Conservation (phyloP, 2,797 vertebrate genomes). For the Anguilla obscura region DNA sequence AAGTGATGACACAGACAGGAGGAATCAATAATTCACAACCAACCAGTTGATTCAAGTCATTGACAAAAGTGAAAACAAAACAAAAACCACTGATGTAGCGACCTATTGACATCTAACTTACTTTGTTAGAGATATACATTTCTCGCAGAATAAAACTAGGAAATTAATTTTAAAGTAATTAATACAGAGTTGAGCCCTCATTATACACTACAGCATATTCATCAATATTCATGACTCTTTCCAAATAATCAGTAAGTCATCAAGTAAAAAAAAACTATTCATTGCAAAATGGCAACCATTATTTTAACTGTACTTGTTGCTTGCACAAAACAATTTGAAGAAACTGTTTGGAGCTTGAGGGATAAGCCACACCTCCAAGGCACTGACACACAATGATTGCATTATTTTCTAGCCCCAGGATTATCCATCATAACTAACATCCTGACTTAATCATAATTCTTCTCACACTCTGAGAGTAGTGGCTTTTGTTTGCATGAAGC, state of each 20-base stretch:
- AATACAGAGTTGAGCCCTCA: neutral
- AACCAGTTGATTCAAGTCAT: too few species aligned
- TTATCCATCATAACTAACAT: conserved; percentile 27
- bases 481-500: neutral
- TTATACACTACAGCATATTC: neutral
- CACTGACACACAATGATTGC: neutral
- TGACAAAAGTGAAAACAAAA: too few species aligned
- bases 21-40: too few species aligned
- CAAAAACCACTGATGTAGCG: too few species aligned
- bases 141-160: too few species aligned
- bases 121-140: too few species aligned
- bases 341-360: neutral
- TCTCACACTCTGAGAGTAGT: neutral
- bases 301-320: neutral
- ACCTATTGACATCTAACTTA: too few species aligned
- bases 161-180: too few species aligned
- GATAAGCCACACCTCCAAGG: neutral
- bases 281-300: neutral
- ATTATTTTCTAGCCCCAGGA: neutral
- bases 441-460: neutral
- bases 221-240: neutral
- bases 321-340: neutral
- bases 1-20: too few species aligned
- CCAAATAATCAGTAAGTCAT: neutral
- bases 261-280: neutral